Evolutionary conservation across 2,113 vertebrate species (phyloP).

Genomic region (Syrrhaptes paradoxus): DNA sequence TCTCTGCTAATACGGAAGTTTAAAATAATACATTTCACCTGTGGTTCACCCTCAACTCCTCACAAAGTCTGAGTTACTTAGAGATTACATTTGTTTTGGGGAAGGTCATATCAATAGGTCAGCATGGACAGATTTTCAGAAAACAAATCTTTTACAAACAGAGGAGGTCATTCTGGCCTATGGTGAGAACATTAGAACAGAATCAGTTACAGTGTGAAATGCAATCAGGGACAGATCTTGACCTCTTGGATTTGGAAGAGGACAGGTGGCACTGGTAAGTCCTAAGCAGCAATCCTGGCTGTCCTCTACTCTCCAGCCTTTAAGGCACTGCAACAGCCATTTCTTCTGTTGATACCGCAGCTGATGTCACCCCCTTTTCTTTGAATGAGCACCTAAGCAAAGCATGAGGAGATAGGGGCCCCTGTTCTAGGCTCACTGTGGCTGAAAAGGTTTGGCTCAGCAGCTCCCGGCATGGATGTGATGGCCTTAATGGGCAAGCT

Average conservation of each 20-base stretch:
- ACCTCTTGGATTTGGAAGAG: neutral
- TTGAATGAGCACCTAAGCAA: neutral
- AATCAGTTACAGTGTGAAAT: neutral
- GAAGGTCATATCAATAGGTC: neutral
- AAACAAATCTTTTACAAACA: neutral
- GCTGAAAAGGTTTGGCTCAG: neutral
- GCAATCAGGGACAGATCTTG: neutral
- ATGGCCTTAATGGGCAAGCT: rapidly evolving
- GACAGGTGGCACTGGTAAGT: neutral
- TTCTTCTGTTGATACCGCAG: neutral
- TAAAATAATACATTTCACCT: neutral
- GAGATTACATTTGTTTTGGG: neutral
- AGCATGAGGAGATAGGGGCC: neutral
- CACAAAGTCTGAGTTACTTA: neutral
- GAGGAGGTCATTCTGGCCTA: neutral
- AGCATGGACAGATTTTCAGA: neutral
- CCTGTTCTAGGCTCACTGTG: neutral
- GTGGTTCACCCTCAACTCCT: neutral
- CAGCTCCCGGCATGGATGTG: neutral
- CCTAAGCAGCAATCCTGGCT: neutral
- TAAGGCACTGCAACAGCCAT: neutral
- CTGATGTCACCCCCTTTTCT: neutral
- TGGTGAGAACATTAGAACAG: neutral
- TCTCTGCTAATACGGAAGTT: neutral
- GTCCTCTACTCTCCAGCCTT: neutral